Percentiles rank a stretch among this genome's conserved stretches.
phyloP scores from a whole-genome alignment of 2,888 invertebrate genomes.

The Agriopis aurantiaria region DNA sequence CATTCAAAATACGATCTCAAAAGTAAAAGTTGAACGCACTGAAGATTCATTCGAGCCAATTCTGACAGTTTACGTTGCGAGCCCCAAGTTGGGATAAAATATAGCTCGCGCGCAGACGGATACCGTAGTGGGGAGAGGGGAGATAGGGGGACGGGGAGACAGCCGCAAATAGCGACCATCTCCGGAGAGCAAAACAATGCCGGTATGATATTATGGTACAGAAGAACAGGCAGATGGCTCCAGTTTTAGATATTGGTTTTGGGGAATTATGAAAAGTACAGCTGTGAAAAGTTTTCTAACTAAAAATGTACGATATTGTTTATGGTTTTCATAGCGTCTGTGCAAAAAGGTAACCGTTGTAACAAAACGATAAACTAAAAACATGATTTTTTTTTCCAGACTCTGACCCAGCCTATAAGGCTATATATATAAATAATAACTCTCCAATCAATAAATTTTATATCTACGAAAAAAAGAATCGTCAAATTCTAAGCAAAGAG shows the following conservation, averaged over 20 bases:
- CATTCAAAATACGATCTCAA: slow-evolving; percentile 53
- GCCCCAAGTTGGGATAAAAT: slow-evolving; percentile 82
- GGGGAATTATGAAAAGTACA: background rate
- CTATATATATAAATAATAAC: too few species aligned
- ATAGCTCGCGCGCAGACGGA: slow-evolving; percentile 83
- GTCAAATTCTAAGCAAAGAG: too few species aligned
- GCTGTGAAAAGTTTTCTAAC: too few species aligned
- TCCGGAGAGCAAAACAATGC: slow-evolving; percentile 83
- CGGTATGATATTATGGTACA: slow-evolving; percentile 80
- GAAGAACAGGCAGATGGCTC: slow-evolving; percentile 56
- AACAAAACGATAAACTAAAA: too few species aligned
- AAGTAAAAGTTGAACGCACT: slow-evolving; percentile 82
- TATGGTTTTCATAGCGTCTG: too few species aligned
- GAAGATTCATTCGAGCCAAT: slow-evolving; percentile 72
- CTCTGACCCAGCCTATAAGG: too few species aligned
- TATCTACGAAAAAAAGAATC: too few species aligned
- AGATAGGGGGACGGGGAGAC: slow-evolving; percentile 58
- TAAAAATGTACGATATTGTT: too few species aligned
- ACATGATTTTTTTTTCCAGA: too few species aligned
- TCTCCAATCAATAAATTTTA: too few species aligned
- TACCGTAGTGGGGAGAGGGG: slow-evolving; percentile 68
- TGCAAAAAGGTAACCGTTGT: too few species aligned
- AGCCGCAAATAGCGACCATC: slow-evolving; percentile 84
- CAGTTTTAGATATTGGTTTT: slow-evolving; percentile 24
- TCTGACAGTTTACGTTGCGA: slow-evolving; percentile 83